A percentile compares a stretch with the other conserved stretches of the same genome.
phyloP scores from a whole-genome alignment of 2,797 vertebrate species.

The Hozukius guyotensis region DNA sequence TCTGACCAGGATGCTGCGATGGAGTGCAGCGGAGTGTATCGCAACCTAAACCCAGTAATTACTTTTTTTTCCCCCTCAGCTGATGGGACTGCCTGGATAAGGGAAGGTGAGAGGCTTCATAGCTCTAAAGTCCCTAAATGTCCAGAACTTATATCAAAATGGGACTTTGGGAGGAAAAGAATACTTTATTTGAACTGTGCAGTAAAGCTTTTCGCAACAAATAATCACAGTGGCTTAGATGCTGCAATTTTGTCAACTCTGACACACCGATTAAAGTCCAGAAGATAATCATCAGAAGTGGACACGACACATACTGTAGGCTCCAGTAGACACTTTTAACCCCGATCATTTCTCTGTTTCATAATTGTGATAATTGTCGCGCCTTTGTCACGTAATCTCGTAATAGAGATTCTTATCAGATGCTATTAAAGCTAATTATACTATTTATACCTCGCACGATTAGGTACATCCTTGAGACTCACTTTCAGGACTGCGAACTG shows the following conservation, averaged over 20 bases:
- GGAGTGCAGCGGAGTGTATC: constrained; percentile 50
- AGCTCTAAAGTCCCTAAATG: constrained; percentile 27
- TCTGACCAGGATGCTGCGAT: constrained; percentile 6
- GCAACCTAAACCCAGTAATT: constrained; percentile 56
- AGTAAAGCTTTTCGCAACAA: constrained; percentile 13
- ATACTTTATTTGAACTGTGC: not conserved
- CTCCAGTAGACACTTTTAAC: constrained; percentile 20
- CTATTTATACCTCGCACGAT: constrained; percentile 41
- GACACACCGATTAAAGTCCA: not conserved
- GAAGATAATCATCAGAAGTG: constrained; percentile 26
- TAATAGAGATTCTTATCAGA: constrained; percentile 60
- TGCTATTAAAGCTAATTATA: constrained; percentile 60
- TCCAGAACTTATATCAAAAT: constrained; percentile 23
- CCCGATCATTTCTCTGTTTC: constrained; percentile 28
- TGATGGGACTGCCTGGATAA: constrained; percentile 42
- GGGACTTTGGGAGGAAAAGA: constrained; percentile 1
- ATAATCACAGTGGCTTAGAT: constrained; percentile 5
- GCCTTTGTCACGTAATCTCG: constrained; percentile 28
- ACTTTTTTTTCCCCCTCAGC: constrained; percentile 10
- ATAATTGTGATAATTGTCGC: constrained; percentile 19
- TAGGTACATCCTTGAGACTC: constrained; percentile 57
- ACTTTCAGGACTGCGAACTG: constrained; percentile 31
- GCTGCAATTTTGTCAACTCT: not conserved
- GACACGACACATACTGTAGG: not conserved
- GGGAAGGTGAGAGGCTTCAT: constrained; percentile 26